Base-by-base conservation (phyloP, 2,888 invertebrate genomes). In the Bibio marci region DNA sequence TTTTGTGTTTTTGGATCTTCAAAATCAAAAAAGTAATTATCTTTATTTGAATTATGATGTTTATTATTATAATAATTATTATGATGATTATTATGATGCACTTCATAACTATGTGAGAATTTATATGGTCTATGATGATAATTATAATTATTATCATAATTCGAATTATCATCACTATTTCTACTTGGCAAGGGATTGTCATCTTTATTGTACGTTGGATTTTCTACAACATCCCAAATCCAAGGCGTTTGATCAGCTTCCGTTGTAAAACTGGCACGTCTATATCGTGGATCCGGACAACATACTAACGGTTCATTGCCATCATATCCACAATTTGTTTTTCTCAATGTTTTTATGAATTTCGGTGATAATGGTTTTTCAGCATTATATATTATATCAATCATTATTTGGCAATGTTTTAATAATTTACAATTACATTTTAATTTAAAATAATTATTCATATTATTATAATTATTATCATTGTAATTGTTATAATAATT, bases 401-500 rank as follows among this genome's bases (percentile, higher is more conserved):
- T 48, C 31, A 57, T 51, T 17, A 46, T 39, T 13, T 44, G 41
- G 38, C 61, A 61, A 36, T 56, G 50, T 44, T 49, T 50, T 3
- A 58, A 40, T 18, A 50, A 51, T 6, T 57, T 47, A 38, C 60
- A 60, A 28, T 27, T 37, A 50, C 54, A 49, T 52, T 52, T 45
- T 41, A 45, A 52, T 49, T 46, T 39, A 47, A 6, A 46, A 49
- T 50, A 44, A 38, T 44, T 13, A 18, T 30, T 13, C 8, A 13
- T 2, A 19, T 19, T 15, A 12, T 12, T 8, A 7, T 17, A 5
- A 15, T 35, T n/a, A 12, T 12, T 8, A 7, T 17, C 2, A 15
- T 35, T n/a, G 6, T 8, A 10, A 17, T 17, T 4, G 3, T 30
- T 17, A 8, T 18, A 8, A 19, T 17, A 17, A 28, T 28, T 12